Conservation (phyloP, 2,888 invertebrate species). For the Drosophila birchii region DNA sequence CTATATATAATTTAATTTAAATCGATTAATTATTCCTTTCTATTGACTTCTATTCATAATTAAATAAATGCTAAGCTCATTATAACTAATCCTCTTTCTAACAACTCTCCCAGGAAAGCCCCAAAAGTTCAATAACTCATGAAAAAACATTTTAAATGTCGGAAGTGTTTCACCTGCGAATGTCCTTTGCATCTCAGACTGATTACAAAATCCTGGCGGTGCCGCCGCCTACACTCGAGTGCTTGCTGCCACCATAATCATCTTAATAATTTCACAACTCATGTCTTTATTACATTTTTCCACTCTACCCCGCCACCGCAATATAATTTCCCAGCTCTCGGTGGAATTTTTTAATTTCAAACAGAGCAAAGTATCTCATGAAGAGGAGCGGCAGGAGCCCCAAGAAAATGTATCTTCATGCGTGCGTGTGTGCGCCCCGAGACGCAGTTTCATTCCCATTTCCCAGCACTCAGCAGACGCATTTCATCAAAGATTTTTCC, state of each 20-base stretch:
- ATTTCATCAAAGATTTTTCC: conserved; percentile 72
- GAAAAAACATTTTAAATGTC: neutral
- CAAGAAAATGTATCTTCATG: conserved; percentile 67
- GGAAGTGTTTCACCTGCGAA: conserved; percentile 14
- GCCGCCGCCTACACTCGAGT: conserved; percentile 27
- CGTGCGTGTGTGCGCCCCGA: conserved; percentile 65
- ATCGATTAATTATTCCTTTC: too few relatives aligned
- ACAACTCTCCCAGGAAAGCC: neutral
- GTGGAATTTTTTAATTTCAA: conserved; percentile 76
- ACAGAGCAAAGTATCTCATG: conserved; percentile 68
- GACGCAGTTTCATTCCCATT: conserved; percentile 45
- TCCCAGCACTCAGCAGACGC: conserved; percentile 40
- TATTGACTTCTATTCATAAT: too few relatives aligned
- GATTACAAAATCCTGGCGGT: conserved; percentile 14
- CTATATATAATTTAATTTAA: too few relatives aligned
- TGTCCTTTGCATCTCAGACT: conserved; percentile 30
- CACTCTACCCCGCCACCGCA: conserved; percentile 38
- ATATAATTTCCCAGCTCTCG: conserved; percentile 68
- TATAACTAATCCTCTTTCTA: neutral
- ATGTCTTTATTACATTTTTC: conserved; percentile 76
- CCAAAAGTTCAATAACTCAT: neutral
- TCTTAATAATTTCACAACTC: conserved; percentile 77
- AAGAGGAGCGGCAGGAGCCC: conserved; percentile 1
- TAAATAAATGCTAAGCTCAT: neutral
- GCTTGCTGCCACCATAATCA: conserved; percentile 68